phyloP scores from a whole-genome alignment of 2,797 vertebrate genomes.

The Takifugu ocellatus region DNA sequence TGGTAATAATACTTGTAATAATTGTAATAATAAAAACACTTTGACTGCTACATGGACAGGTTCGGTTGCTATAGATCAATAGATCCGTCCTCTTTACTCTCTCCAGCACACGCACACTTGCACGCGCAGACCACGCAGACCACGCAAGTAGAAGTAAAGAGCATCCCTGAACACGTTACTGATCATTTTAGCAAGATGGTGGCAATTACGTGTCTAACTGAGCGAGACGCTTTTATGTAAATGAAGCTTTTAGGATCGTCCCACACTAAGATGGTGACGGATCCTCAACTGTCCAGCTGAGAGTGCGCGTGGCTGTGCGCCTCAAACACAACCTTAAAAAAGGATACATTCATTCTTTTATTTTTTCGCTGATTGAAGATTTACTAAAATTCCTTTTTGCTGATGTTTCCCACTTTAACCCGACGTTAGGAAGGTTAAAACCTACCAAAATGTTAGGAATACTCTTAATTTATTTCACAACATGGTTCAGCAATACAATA shows the following conservation, averaged over 20 bases:
- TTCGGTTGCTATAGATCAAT: too few species aligned
- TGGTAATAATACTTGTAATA: neutral
- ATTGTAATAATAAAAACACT: neutral
- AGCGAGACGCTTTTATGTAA: slow-evolving; percentile 59
- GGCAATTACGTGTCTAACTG: slow-evolving; percentile 72
- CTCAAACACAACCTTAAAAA: neutral
- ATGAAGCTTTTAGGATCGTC: slow-evolving; percentile 58
- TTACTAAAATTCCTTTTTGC: neutral
- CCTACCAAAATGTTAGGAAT: slow-evolving; percentile 61
- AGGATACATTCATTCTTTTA: neutral
- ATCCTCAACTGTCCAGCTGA: slow-evolving; percentile 50
- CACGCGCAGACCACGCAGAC: neutral
- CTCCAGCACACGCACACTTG: slow-evolving; percentile 5
- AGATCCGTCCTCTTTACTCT: slow-evolving; percentile 1
- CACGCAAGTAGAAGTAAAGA: slow-evolving; percentile 25
- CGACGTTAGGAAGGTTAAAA: neutral
- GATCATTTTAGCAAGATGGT: slow-evolving; percentile 62
- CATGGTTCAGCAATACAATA: slow-evolving; percentile 82
- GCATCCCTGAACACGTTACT: slow-evolving; percentile 55
- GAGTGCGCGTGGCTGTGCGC: slow-evolving; percentile 19
- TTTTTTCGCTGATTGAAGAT: neutral
- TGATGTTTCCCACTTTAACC: neutral
- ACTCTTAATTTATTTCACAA: slow-evolving; percentile 83
- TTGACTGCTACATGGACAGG: too few species aligned
- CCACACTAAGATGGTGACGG: slow-evolving; percentile 46